phyloP scores from a whole-genome alignment of 1,140 invertebrate genomes.

The Bombus balteatus region DNA sequence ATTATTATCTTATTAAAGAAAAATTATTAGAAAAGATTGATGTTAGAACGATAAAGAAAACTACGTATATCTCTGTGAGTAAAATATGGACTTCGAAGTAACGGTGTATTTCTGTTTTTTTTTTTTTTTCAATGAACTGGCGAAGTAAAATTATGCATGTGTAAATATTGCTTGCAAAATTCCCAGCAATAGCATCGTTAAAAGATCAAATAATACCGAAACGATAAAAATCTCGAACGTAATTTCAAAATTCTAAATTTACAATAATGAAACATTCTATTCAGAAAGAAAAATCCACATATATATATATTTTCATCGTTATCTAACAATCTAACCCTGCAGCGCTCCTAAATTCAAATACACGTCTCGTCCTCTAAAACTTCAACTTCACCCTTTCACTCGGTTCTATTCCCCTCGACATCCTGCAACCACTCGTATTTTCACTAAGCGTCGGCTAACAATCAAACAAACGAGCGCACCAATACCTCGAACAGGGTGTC shows the following conservation, averaged over 20 bases:
- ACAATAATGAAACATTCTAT: not conserved
- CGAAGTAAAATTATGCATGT: not conserved
- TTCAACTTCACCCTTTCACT: constrained; percentile 13
- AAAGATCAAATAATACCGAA: not conserved
- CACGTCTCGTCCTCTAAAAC: not conserved
- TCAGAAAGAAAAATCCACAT: not conserved
- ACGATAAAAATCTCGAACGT: too few species aligned
- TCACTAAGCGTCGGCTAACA: not conserved
- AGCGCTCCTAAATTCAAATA: not conserved
- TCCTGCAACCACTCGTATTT: not conserved
- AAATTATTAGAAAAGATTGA: not conserved
- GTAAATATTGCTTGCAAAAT: too few species aligned
- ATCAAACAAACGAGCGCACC: not conserved
- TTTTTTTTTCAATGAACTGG: not conserved
- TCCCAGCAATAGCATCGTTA: not conserved
- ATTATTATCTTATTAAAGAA: not conserved
- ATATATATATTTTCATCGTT: not conserved
- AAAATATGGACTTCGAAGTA: not conserved
- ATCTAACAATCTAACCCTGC: not conserved
- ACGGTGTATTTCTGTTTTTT: too few species aligned
- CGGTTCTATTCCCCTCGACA: not conserved
- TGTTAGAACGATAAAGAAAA: not conserved
- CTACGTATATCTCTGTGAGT: not conserved
- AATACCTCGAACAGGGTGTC: not conserved
- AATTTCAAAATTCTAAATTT: not conserved